These are phyloP conservation scores for Tineola bisselliella DNA, from an alignment of 2,888 invertebrate species.

Conservation along the genomic window DNA sequence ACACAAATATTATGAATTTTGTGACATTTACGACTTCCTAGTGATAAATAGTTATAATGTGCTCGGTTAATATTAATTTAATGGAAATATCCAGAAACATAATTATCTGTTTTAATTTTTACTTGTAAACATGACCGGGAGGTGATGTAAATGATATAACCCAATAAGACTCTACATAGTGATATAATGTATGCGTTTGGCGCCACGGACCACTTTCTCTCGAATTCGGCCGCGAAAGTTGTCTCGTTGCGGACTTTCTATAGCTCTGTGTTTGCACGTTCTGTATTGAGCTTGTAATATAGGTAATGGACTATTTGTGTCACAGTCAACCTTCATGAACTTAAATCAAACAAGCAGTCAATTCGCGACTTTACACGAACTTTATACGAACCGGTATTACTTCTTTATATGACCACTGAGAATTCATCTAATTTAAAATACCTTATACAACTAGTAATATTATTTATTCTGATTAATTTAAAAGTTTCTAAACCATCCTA, in stretches of 20 bases:
- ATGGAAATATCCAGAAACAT: background rate
- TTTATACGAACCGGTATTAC: background rate
- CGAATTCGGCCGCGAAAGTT: slow-evolving; percentile 67
- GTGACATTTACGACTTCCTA: background rate
- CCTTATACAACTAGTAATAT: too few relatives aligned
- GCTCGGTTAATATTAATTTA: background rate
- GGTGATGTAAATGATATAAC: slow-evolving; percentile 43
- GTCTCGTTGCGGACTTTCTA: slow-evolving; percentile 61
- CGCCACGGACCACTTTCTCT: slow-evolving; percentile 63
- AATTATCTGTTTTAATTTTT: slow-evolving; percentile 1
- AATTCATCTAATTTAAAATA: too few relatives aligned
- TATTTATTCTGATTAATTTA: too few relatives aligned
- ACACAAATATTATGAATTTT: background rate
- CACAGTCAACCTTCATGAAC: background rate
- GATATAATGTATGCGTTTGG: slow-evolving; percentile 58
- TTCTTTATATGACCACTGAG: too few relatives aligned
- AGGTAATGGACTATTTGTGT: slow-evolving; percentile 5
- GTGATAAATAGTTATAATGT: background rate
- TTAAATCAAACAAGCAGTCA: slow-evolving; percentile 15
- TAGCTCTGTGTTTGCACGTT: slow-evolving; percentile 40
- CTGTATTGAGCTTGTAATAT: slow-evolving; percentile 8
- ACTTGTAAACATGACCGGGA: slow-evolving; percentile 4
- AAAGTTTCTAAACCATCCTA: too few relatives aligned
- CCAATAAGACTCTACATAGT: slow-evolving; percentile 43
- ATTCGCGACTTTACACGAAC: slow-evolving; percentile 15